These are phyloP conservation scores for Psophia crepitans DNA, from an alignment of 2,113 vertebrate genomes.

Conservation along the genomic window DNA sequence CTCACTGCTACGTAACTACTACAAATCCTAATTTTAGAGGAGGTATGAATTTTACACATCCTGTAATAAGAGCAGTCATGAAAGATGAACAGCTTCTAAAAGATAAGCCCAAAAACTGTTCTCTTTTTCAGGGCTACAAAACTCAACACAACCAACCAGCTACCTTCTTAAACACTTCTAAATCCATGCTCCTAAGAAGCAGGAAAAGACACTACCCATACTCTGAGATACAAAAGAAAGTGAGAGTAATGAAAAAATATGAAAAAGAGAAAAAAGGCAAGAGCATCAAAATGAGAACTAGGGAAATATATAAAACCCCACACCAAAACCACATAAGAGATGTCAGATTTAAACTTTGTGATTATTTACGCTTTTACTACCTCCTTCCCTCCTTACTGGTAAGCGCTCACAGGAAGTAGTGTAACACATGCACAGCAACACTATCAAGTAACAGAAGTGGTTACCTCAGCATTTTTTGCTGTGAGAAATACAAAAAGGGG, in stretches of 20 bases:
- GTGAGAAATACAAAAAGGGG: neutral
- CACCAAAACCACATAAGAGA: rapidly evolving
- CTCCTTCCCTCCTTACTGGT: neutral
- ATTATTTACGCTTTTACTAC: neutral
- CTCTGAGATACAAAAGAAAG: neutral
- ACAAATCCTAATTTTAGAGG: neutral
- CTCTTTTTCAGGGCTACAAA: neutral
- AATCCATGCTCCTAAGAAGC: neutral
- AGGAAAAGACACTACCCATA: neutral
- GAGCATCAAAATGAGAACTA: neutral
- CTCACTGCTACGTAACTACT: neutral
- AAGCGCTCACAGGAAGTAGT: neutral
- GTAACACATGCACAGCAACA: neutral
- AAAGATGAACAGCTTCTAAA: neutral
- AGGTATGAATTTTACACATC: neutral
- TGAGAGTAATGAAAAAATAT: neutral
- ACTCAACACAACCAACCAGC: neutral
- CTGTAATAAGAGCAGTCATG: neutral
- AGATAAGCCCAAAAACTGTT: neutral
- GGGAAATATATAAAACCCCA: neutral
- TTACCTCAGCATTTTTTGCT: neutral
- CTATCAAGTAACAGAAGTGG: neutral
- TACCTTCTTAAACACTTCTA: neutral
- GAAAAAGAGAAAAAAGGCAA: neutral
- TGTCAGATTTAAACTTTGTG: neutral